Evolutionary conservation across 1,140 invertebrate species (phyloP).

Genomic region (Drosophila hydei): DNA sequence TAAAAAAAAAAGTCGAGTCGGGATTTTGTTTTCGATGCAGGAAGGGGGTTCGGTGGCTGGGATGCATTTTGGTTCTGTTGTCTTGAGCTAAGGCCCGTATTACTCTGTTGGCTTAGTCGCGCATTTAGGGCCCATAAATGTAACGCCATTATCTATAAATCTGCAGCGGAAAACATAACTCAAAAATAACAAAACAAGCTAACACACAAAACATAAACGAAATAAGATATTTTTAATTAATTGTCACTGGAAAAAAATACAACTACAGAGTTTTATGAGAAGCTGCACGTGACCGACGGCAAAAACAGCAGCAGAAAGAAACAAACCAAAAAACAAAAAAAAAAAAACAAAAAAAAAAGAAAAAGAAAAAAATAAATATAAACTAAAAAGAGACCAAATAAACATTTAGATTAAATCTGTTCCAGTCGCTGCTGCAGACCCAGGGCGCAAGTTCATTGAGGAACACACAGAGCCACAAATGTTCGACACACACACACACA

Average conservation of each 20-base stretch:
- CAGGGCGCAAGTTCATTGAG: conserved; percentile 71
- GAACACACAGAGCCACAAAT: conserved; percentile 27
- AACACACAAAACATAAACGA: conserved; percentile 63
- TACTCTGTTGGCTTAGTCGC: conserved; percentile 30
- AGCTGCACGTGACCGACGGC: conserved; percentile 64
- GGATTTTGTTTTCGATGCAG: background rate
- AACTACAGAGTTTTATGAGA: conserved; percentile 52
- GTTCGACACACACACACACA: background rate
- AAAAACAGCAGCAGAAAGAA: conserved; percentile 25
- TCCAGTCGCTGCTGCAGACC: conserved; percentile 17
- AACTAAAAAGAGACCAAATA: conserved; percentile 55
- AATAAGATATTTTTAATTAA: conserved; percentile 81
- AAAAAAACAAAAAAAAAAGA: conserved; percentile 22
- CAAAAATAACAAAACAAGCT: conserved; percentile 67
- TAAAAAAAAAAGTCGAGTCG: background rate
- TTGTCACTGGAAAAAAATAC: conserved; percentile 57
- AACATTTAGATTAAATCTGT: conserved; percentile 76
- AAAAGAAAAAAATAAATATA: conserved; percentile 30
- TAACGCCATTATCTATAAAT: conserved; percentile 77
- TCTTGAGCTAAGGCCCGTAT: background rate
- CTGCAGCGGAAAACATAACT: conserved; percentile 80
- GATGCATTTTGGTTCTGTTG: conserved; percentile 20
- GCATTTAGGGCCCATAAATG: conserved; percentile 71
- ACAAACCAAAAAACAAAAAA: conserved; percentile 8
- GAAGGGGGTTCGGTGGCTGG: background rate